Evolutionary conservation across 1,140 invertebrate species (phyloP).

Genomic region (Orussus abietinus): DNA sequence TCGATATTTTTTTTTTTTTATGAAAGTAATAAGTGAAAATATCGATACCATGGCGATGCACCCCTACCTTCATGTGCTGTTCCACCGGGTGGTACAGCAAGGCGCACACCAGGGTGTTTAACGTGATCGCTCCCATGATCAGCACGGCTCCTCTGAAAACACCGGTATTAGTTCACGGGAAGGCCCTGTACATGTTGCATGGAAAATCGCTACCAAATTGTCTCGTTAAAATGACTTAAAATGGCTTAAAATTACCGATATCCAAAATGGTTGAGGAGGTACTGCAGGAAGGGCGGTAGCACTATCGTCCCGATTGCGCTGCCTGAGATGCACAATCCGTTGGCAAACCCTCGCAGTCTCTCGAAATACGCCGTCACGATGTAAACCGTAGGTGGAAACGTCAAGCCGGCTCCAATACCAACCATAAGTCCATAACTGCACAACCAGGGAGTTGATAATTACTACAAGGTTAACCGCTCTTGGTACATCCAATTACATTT

Average conservation of each 20-base stretch:
- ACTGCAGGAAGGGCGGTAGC: constrained; percentile 71
- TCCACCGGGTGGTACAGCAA: constrained; percentile 78
- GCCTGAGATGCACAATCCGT: constrained; percentile 82
- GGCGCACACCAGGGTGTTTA: constrained; percentile 76
- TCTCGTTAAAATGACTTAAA: no score
- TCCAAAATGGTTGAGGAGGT: constrained; percentile 67
- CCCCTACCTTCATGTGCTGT: constrained; percentile 68
- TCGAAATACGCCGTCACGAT: constrained; percentile 85
- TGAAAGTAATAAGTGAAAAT: no score
- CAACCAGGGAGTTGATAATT: constrained; percentile 5
- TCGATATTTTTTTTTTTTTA: no score
- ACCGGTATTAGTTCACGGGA: no score
- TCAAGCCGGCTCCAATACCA: constrained; percentile 71
- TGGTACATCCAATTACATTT: constrained; percentile 3
- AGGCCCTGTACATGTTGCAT: no score
- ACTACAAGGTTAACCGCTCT: neutral
- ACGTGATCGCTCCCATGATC: constrained; percentile 72
- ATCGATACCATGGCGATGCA: no score
- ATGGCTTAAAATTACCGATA: constrained; percentile 63
- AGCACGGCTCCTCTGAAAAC: constrained; percentile 67
- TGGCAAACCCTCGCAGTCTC: constrained; percentile 73
- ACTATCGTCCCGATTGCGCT: constrained; percentile 78
- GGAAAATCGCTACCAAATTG: no score
- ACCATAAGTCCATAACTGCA: constrained; percentile 72
- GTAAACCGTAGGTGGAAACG: constrained; percentile 82